Conservation (phyloP, 2,797 vertebrate genomes). For the Nannoperca australis region DNA sequence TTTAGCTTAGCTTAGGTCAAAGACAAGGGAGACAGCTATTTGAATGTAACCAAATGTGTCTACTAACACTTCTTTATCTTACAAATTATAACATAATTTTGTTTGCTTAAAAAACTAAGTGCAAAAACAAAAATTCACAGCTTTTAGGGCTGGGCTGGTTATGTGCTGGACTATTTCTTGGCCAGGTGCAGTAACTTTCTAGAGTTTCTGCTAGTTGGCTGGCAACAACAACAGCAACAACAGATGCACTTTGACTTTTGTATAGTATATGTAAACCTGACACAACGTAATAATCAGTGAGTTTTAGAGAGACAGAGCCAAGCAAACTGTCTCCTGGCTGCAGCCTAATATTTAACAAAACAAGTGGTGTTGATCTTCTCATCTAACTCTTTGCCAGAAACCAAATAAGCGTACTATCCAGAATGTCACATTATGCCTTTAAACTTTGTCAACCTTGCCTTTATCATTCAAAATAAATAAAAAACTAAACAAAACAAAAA, state of each 20-base stretch:
- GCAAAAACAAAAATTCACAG: neutral
- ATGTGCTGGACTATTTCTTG: slow-evolving; percentile 1
- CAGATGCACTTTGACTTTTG: neutral
- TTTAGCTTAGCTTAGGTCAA: neutral
- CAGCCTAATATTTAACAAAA: neutral
- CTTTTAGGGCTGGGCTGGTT: neutral
- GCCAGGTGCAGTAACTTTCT: neutral
- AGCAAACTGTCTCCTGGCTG: neutral
- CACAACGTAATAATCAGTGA: neutral
- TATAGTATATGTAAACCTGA: neutral
- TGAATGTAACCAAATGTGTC: neutral
- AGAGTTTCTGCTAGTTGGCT: neutral
- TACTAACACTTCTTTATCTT: neutral
- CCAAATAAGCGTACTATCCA: slow-evolving; percentile 5
- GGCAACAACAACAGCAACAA: neutral
- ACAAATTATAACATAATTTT: neutral
- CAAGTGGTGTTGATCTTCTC: slow-evolving; percentile 4
- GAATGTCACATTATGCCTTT: slow-evolving; percentile 30
- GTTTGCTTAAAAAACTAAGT: neutral
- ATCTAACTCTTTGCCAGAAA: slow-evolving; percentile 25
- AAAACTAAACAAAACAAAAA: slow-evolving; percentile 37
- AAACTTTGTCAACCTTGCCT: neutral
- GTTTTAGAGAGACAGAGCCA: neutral
- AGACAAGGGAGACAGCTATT: neutral
- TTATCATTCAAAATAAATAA: too few relatives aligned